Percentiles rank a stretch among this genome's conserved stretches.
These are phyloP conservation scores for Falco punctatus DNA, from an alignment of 2,113 vertebrate species.

Conservation along the genomic window DNA sequence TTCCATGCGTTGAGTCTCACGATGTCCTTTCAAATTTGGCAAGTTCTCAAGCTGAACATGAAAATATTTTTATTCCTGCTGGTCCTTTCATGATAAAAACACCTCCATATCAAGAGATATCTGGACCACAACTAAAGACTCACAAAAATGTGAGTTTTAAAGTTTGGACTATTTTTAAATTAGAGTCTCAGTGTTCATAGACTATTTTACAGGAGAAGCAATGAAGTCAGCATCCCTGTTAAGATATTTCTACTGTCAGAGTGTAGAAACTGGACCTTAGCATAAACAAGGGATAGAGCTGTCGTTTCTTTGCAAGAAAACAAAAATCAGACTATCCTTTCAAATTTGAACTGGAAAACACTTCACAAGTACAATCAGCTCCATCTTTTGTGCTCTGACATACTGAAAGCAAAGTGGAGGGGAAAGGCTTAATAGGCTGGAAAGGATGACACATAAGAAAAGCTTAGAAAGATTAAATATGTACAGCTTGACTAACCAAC, in stretches of 20 bases:
- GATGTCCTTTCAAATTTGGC: background rate
- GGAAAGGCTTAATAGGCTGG: background rate
- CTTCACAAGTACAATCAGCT: background rate
- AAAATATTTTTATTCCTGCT: background rate
- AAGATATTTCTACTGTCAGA: background rate
- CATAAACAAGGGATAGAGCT: background rate
- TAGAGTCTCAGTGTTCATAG: background rate
- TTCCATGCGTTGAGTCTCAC: accelerated
- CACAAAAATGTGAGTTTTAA: background rate
- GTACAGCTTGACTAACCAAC: constrained; percentile 68
- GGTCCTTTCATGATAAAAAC: background rate
- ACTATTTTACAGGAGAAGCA: background rate
- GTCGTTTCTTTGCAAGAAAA: background rate
- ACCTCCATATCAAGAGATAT: background rate
- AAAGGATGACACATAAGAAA: constrained; percentile 30
- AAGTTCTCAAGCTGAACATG: background rate
- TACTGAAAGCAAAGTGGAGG: background rate
- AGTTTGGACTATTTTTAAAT: background rate
- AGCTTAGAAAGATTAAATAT: constrained; percentile 59
- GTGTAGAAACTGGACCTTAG: background rate
- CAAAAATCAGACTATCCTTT: background rate
- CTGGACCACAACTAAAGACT: background rate
- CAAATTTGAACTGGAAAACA: background rate
- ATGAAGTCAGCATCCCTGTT: background rate
- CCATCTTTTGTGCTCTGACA: background rate